Conservation (phyloP, 2,113 vertebrate species). For the Crotalus helleri region DNA sequence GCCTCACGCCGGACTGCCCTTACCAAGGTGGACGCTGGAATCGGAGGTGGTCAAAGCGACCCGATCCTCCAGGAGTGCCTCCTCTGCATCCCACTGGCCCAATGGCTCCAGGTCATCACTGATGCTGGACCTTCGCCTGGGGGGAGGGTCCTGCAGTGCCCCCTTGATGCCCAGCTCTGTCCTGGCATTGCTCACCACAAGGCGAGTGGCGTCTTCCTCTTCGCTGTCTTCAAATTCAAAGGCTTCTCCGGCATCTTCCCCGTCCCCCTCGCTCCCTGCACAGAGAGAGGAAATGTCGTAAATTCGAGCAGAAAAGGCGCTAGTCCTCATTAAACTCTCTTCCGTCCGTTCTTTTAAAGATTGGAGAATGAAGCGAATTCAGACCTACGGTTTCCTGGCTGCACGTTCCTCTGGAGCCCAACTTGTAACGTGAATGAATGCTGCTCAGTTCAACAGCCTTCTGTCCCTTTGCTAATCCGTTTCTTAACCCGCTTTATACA, state of each 20-base stretch:
- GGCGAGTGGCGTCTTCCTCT: slow-evolving; percentile 31
- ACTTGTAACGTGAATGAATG: background rate
- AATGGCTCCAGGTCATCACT: rapidly evolving
- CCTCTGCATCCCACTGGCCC: background rate
- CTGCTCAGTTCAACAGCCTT: background rate
- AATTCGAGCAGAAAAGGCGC: background rate
- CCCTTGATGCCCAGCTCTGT: background rate
- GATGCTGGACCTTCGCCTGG: slow-evolving; percentile 6
- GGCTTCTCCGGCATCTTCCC: slow-evolving; percentile 41
- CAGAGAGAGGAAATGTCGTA: rapidly evolving
- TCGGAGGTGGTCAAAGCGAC: background rate
- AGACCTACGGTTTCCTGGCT: background rate
- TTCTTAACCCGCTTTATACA: background rate
- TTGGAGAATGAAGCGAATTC: background rate
- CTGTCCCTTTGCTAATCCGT: background rate
- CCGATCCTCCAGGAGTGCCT: background rate
- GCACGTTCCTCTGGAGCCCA: background rate
- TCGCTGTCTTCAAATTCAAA: slow-evolving; percentile 56
- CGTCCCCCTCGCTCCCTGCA: background rate
- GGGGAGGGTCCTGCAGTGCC: slow-evolving; percentile 1
- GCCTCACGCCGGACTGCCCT: background rate
- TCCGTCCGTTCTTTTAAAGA: background rate
- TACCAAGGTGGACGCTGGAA: slow-evolving; percentile 4
- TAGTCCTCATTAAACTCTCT: background rate
- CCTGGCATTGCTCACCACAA: slow-evolving; percentile 14